These are phyloP conservation scores for Propithecus perrieri DNA, from an alignment of 2,797 vertebrate species.

Conservation along the genomic window DNA sequence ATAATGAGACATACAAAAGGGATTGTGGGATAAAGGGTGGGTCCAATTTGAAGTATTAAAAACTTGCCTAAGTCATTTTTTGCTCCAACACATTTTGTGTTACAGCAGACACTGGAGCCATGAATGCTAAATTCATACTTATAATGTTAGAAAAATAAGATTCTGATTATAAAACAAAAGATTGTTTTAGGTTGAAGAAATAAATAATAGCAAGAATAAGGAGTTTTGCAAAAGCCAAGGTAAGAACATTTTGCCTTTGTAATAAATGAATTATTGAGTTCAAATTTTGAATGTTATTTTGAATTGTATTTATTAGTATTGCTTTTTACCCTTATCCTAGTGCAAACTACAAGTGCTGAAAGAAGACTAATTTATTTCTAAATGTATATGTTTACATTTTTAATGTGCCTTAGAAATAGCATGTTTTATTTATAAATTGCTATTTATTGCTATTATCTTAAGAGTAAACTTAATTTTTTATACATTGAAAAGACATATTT, in stretches of 20 bases:
- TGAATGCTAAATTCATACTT: conserved; percentile 58
- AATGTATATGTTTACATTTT: neutral
- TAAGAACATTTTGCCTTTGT: conserved; percentile 71
- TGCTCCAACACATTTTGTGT: conserved; percentile 40
- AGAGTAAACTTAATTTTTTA: conserved; percentile 23
- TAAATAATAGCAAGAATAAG: conserved; percentile 37
- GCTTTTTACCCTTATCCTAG: neutral
- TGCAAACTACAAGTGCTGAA: conserved; percentile 31
- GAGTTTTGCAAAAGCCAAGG: conserved; percentile 70
- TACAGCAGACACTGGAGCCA: conserved; percentile 52
- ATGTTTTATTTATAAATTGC: conserved; percentile 12
- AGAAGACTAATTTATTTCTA: neutral
- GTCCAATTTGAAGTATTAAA: conserved; percentile 83
- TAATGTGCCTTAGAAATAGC: conserved; percentile 23
- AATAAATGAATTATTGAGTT: conserved; percentile 33
- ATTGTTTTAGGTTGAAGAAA: conserved; percentile 52
- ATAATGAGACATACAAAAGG: conserved; percentile 81
- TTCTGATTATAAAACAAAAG: conserved; percentile 43
- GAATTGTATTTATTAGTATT: neutral
- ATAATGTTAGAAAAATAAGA: conserved; percentile 46
- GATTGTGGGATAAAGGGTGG: conserved; percentile 83
- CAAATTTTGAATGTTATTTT: conserved; percentile 46
- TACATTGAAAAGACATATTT: conserved; percentile 27
- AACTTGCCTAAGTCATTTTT: conserved; percentile 76
- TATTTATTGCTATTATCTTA: conserved; percentile 17